Evolutionary conservation across 37 sponge, comb jelly and placozoan genomes (phyloP), one percentile per base, ranked within the genome.

Genomic region (Diacarnus erythraeanus): DNA sequence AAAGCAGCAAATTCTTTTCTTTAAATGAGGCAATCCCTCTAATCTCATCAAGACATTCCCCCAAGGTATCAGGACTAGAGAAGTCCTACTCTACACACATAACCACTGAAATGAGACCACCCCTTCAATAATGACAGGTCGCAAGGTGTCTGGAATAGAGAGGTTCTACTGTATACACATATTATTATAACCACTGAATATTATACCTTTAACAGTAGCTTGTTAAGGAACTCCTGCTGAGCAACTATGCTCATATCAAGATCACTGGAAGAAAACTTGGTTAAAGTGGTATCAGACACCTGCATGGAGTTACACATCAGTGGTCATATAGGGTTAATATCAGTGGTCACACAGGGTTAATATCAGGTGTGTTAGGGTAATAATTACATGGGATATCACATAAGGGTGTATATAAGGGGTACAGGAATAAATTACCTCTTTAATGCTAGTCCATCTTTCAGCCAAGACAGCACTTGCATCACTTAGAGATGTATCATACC

Each of bases 401-500:
- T 29, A 26, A 20, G 15, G 8, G 9, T 10, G 9, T 26, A 9
- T 64, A 9, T 22, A 10, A 29, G 65, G 65, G 65, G 65, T 22
- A 20, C 27, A 26, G 65, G 65, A 26, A 20, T 22, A 29, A 26
- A 64, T 30, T 2, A 67, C 69, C 51, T 76, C 76, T n/a, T 42
- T 59, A 35, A 75, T 25, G 9, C 64, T 34, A 29, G 72, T 34
- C 94, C 94, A 94, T 29, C 41, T 72, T 6, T 94, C 73, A 64
- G 91, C 83, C 9, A 94, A 59, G 21, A 64, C 71, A 34, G 59
- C 64, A 71, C 94, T 83, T 0, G 67, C 59, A 74, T 79, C 81
- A 43, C 84, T 76, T 33, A 86, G 63, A 38, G 85, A 60, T 44
- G 90, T 65, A 61, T 91, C 91, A 80, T 74, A 87, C 34, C 88